Conservation (phyloP, 1,140 invertebrate genomes). For the Luehdorfia chinensis region DNA sequence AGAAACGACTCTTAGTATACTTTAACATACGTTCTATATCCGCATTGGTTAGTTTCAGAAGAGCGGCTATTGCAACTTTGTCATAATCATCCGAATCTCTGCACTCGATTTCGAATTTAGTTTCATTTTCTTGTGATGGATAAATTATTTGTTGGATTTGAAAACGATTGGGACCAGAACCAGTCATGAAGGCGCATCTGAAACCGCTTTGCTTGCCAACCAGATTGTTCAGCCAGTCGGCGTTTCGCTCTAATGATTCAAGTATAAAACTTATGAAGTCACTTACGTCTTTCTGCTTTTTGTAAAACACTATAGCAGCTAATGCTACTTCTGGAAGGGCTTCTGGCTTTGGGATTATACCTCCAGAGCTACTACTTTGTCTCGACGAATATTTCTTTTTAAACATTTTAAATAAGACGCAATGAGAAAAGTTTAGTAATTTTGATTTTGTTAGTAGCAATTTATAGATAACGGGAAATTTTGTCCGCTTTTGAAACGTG, state of each 20-base stretch:
- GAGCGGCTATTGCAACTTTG: slow-evolving; percentile 55
- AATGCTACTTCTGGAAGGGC: slow-evolving; percentile 50
- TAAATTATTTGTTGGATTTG: slow-evolving; percentile 60
- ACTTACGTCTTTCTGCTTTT: slow-evolving; percentile 54
- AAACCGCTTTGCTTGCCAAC: slow-evolving; percentile 49
- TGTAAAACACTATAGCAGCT: slow-evolving; percentile 55
- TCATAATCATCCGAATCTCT: slow-evolving; percentile 61
- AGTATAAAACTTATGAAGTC: slow-evolving; percentile 59
- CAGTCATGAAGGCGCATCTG: slow-evolving; percentile 53
- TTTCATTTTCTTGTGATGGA: slow-evolving; percentile 35
- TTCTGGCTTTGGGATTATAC: slow-evolving; percentile 26
- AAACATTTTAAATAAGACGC: slow-evolving; percentile 32
- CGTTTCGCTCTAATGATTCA: slow-evolving; percentile 51
- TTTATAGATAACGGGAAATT: slow-evolving; percentile 3
- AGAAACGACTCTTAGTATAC: slow-evolving; percentile 49
- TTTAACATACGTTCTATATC: slow-evolving; percentile 48
- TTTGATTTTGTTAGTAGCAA: slow-evolving; percentile 9
- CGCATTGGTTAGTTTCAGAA: slow-evolving; percentile 43
- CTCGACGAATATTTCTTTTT: slow-evolving; percentile 37
- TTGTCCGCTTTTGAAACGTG: slow-evolving; percentile 1
- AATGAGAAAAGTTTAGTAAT: slow-evolving; percentile 1
- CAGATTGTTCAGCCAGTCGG: slow-evolving; percentile 50
- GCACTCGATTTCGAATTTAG: slow-evolving; percentile 53
- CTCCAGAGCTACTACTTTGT: slow-evolving; percentile 24
- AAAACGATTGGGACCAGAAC: slow-evolving; percentile 61